Percentiles rank a stretch among this genome's conserved stretches.
Conservation (phyloP, 2,797 vertebrate species). For the Adelosebastes latens region DNA sequence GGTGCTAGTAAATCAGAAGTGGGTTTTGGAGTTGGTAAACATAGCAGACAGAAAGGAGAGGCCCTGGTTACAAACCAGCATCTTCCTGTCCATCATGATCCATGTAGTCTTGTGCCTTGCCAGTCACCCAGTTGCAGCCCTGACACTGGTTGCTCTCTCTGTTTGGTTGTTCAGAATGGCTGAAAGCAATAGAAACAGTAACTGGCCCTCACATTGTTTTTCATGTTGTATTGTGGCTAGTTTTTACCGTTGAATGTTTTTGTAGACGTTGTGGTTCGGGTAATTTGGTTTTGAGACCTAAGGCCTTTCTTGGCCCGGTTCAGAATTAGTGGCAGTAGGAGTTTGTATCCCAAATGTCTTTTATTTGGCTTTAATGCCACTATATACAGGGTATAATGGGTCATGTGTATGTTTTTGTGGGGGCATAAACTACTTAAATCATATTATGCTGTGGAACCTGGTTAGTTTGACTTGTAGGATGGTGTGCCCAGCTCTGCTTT, state of each 20-base stretch:
- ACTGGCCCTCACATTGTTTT: neutral
- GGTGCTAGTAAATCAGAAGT: neutral
- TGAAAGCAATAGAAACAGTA: neutral
- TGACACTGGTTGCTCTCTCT: neutral
- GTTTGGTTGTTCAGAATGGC: neutral
- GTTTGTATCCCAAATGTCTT: neutral
- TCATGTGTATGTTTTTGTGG: neutral
- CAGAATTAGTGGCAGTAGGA: neutral
- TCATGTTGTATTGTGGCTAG: neutral
- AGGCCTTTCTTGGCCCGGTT: neutral
- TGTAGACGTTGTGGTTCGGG: neutral
- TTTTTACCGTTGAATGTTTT: neutral
- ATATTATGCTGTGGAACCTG: neutral
- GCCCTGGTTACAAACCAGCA: neutral
- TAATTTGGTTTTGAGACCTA: neutral
- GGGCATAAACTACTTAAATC: neutral
- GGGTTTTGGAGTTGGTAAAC: neutral
- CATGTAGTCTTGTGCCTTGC: neutral
- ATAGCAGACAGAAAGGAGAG: neutral
- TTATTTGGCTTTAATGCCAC: neutral
- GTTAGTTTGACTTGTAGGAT: neutral
- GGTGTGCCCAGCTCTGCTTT: neutral
- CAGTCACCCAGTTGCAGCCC: neutral
- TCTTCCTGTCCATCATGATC: slow-evolving; percentile 8
- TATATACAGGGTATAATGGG: neutral